phyloP scores from a whole-genome alignment of 35 echinoderm and acorn worm genomes.

The Holothuria glaberrima region DNA sequence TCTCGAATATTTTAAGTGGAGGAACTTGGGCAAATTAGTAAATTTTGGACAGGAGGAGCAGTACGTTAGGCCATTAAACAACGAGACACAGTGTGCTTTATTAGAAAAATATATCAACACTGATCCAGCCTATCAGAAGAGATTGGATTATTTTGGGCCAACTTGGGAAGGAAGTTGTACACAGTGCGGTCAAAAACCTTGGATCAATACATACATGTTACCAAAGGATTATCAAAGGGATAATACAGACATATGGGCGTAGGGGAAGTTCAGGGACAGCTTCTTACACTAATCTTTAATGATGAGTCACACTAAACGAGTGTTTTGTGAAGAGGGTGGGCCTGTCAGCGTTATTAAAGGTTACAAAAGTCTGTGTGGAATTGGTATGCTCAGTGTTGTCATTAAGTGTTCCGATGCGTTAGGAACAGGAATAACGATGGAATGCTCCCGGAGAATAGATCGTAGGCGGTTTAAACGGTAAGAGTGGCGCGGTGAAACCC shows the following conservation, averaged over 20 bases:
- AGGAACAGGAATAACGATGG: too few relatives aligned
- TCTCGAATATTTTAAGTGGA: constrained; percentile 53
- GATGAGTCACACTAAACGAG: too few relatives aligned
- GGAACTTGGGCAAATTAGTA: constrained; percentile 1
- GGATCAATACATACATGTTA: constrained; percentile 22
- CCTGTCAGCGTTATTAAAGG: too few relatives aligned
- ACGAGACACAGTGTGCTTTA: not conserved
- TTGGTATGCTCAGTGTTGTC: too few relatives aligned
- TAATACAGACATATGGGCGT: constrained; percentile 15
- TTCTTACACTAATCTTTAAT: too few relatives aligned
- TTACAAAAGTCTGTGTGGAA: too few relatives aligned
- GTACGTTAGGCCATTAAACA: constrained; percentile 21
- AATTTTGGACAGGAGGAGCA: constrained; percentile 24
- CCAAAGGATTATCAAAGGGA: constrained; percentile 18
- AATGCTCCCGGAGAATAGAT: too few relatives aligned
- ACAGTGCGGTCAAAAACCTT: not conserved
- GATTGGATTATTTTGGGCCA: constrained; percentile 26
- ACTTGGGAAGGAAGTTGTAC: constrained; percentile 27
- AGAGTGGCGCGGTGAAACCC: too few relatives aligned
- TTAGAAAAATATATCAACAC: not conserved
- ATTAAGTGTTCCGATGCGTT: too few relatives aligned
- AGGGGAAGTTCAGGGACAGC: too few relatives aligned
- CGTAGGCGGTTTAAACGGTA: too few relatives aligned
- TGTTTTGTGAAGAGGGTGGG: too few relatives aligned
- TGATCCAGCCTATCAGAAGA: not conserved